These are phyloP conservation scores for Amiota mariae DNA, from an alignment of 2,888 invertebrate genomes.

Conservation along the genomic window DNA sequence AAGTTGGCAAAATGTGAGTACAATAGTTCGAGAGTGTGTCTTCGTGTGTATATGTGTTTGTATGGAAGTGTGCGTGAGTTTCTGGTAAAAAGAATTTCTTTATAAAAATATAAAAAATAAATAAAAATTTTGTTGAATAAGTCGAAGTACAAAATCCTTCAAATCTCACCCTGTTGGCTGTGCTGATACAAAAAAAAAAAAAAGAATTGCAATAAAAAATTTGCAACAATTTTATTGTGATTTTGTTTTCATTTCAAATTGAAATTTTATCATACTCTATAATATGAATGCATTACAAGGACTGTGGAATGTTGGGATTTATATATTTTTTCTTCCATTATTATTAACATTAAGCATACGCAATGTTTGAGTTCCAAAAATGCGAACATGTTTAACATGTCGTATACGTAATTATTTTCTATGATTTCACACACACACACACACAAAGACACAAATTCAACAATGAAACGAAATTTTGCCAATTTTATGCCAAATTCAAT, in stretches of 20 bases:
- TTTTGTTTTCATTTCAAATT: too few species aligned
- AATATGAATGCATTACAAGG: too few species aligned
- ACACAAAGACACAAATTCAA: background rate
- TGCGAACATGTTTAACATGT: constrained; percentile 54
- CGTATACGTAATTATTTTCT: constrained; percentile 62
- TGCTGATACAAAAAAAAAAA: too few species aligned
- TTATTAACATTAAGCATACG: constrained; percentile 18
- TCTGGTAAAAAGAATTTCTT: constrained; percentile 16
- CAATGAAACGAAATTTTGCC: background rate
- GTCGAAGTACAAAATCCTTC: constrained; percentile 27
- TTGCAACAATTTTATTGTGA: too few species aligned
- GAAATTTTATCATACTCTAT: too few species aligned
- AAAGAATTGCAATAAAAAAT: background rate
- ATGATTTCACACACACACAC: background rate
- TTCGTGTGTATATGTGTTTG: too few species aligned
- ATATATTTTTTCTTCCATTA: background rate
- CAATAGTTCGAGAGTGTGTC: too few species aligned
- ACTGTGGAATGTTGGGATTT: background rate
- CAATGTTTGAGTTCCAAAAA: background rate
- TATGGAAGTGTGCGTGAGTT: too few species aligned
- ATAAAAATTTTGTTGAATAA: constrained; percentile 17
- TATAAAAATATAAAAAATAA: constrained; percentile 30
- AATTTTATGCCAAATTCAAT: background rate
- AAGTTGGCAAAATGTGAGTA: constrained; percentile 47
- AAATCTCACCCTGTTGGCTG: too few species aligned